Evolutionary conservation across 1,140 invertebrate species (phyloP), one percentile per base, ranked within the genome.

Genomic region (Heterodera schachtii): DNA sequence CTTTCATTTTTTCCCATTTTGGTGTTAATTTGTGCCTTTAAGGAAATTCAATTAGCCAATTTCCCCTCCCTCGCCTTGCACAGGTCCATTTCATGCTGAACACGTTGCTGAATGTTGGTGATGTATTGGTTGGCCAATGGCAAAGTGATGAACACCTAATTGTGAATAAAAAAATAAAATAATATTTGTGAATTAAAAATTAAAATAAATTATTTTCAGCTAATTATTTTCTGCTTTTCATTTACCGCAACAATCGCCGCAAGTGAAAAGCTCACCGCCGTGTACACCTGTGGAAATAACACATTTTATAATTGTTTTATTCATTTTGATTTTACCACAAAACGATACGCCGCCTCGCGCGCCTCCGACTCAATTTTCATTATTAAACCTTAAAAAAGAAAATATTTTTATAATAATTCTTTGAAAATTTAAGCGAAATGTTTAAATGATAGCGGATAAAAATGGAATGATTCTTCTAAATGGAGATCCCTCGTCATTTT

Each of bases 91-190:
- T 89, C 88, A 67, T 83, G 73, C 47, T 90, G 85, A 5, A 89
- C 89, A 13, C 89, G 81, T 21, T 79, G 75, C 66, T 89, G 88
- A 6, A 89, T 86, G 66, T 82, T 88, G 81, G 88, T 89, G 41
- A 89, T 85, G 78, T 89, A 89, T 75, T 90, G 90, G 82, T 89
- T 90, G n/a, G 89, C 87, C 67, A 89, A 83, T 16, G 88, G 88
- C 43, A 89, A 73, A 13, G 87, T 90, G 70, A 90, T 83, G 67
- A 90, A 89, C 3, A 90, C 57, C 57, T 64, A 52, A 13, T 52
- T 52, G 16, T 64, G 3, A 19, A 16, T 21, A 64, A 19, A 19
- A 19, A 19, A 2, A 19, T 19, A 1, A 64, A 19, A 64, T 19
- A 1, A 64, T 3, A 64, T n/a, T 64, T 52, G 2, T 6, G 11